phyloP scores from a whole-genome alignment of 1,140 invertebrate genomes.

The Bombus picipes region DNA sequence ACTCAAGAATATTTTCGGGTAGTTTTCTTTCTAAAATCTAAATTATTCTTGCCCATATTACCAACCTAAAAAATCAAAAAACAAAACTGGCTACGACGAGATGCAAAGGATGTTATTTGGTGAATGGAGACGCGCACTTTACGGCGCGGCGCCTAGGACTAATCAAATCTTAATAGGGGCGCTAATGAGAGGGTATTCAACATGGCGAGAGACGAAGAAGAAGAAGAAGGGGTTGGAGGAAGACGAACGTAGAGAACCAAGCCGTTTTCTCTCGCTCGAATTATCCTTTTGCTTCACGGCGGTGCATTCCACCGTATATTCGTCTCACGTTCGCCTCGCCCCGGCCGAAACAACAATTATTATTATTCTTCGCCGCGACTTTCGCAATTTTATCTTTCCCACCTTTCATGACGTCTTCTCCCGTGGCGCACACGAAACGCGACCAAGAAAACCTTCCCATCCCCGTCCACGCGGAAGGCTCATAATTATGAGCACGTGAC shows the following conservation, averaged over 20 bases:
- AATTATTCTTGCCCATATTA: not conserved
- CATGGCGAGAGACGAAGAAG: constrained; percentile 47
- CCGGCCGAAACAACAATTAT: constrained; percentile 73
- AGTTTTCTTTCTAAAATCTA: not conserved
- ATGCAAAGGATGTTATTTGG: constrained; percentile 72
- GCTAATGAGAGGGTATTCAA: constrained; percentile 80
- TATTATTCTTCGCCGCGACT: constrained; percentile 67
- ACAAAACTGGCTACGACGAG: not conserved
- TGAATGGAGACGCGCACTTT: constrained; percentile 73
- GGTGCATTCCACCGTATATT: constrained; percentile 71
- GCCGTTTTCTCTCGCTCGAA: constrained; percentile 61
- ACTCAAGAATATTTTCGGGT: too few species aligned
- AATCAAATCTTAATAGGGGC: constrained; percentile 81
- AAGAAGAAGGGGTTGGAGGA: constrained; percentile 28
- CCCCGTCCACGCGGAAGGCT: constrained; percentile 62
- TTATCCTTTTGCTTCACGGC: constrained; percentile 74
- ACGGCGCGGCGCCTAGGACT: constrained; percentile 70
- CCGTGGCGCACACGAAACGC: constrained; percentile 1
- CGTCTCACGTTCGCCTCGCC: constrained; percentile 73
- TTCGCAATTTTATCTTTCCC: constrained; percentile 66
- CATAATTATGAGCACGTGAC: constrained; percentile 80
- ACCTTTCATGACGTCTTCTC: not conserved
- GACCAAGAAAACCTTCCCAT: not conserved
- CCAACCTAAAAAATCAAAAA: too few species aligned
- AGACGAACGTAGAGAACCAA: constrained; percentile 30